Base-by-base conservation (phyloP, 2,797 vertebrate genomes). In the Enteromius trimaculatus region DNA sequence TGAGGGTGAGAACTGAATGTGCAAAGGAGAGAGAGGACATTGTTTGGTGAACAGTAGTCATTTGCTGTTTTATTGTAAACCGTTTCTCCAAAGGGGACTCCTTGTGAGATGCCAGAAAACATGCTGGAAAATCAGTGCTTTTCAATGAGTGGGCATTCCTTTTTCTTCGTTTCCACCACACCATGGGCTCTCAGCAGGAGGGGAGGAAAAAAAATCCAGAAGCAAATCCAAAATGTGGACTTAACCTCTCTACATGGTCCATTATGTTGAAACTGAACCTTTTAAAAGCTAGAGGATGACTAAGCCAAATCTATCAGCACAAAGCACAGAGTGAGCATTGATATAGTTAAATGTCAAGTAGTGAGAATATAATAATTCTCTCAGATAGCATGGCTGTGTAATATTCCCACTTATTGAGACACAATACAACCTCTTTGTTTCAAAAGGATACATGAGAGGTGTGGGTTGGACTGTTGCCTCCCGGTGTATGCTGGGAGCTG, bases 281-380 rank as follows among this genome's bases (percentile, higher is more conserved):
- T 81, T 62, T 71, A 81, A 81, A 37, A 29, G 39, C 39, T 60
- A 51, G 23, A 26, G 26, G 39, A 81, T 81, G 51, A 71, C 66
- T 80, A 71, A 60, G 51, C 51, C 37, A 80, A 71, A 71, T 80
- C 19, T n/a, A 62, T 62, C 21, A 1, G 82, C 58, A 34, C 29
- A 49, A 64, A 78, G 31, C 66, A 65, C 49, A 26, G 51, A 49
- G 44, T 51, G 66, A 42, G 55, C 34, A 55, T 44, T 55, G 26
- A 17, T 55, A 42, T 31, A 39, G 66, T 62, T 84, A 83, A 86
- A 84, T 81, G 74, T 86, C 79, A 79, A 74, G 47, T 80, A 78
- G 60, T 42, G 39, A 47, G 39, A 62, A 71, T 7, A 4, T 68
- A 81, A 80, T 70, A 69, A 80, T 81, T 44, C 13, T 47, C 31